Evolutionary conservation across 2,888 invertebrate genomes (phyloP).

Genomic region (Bedellia somnulentella): DNA sequence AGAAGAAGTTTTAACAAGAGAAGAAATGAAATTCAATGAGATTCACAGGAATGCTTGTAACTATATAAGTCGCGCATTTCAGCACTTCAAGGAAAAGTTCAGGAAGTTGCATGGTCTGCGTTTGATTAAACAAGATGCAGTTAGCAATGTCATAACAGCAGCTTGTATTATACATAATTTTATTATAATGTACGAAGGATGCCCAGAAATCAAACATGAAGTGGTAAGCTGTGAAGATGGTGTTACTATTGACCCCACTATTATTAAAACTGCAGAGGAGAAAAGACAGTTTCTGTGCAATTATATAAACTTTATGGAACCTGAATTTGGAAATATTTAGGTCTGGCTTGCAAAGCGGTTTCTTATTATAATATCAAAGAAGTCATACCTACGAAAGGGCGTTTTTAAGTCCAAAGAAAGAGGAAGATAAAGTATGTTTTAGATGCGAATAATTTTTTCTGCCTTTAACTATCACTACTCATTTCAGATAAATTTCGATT

Average conservation of each 20-base stretch:
- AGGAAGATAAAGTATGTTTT: too few relatives aligned
- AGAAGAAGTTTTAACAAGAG: constrained; percentile 38
- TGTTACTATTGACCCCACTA: constrained; percentile 30
- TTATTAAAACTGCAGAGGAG: constrained; percentile 35
- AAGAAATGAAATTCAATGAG: constrained; percentile 52
- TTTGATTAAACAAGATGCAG: constrained; percentile 25
- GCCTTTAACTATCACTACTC: too few relatives aligned
- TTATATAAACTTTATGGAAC: constrained; percentile 40
- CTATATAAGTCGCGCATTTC: constrained; percentile 43
- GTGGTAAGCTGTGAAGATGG: constrained; percentile 31
- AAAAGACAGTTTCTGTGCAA: constrained; percentile 49
- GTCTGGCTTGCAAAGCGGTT: too few relatives aligned
- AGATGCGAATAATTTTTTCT: too few relatives aligned
- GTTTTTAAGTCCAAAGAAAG: too few relatives aligned
- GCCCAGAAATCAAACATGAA: constrained; percentile 34
- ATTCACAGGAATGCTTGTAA: constrained; percentile 35
- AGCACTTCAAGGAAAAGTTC: constrained; percentile 35
- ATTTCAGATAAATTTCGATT: too few relatives aligned
- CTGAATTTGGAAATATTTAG: too few relatives aligned
- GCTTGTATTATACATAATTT: constrained; percentile 49
- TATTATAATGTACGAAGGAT: constrained; percentile 40
- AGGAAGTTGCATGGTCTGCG: constrained; percentile 36
- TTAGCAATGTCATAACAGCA: constrained; percentile 28
- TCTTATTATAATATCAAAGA: too few relatives aligned
- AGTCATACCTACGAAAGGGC: too few relatives aligned